Base-by-base conservation (phyloP, 2,888 invertebrate species). In the Cremastinae sp. region DNA sequence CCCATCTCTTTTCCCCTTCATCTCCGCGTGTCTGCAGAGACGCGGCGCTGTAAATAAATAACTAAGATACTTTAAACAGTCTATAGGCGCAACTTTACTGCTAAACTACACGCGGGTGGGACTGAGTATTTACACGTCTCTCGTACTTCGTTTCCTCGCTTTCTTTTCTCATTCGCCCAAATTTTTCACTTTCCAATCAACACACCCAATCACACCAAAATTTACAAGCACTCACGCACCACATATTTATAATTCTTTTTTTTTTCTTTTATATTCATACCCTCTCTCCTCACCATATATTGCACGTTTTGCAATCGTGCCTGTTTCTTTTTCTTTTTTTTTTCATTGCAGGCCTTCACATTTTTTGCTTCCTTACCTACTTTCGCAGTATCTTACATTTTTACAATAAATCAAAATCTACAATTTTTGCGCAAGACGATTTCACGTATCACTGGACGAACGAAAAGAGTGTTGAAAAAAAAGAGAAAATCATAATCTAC, bases 31-130 rank as follows among this genome's bases (percentile, higher is more conserved):
- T 65, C 76, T 75, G 47, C 59, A 53, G 72, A 78, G 75, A 61
- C 74, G 73, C 80, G 80, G 79, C 69, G 62, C 78, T 80, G 86
- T 88, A 89, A 89, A 89, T 89, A 89, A 89, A 89, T 89, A 89
- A 86, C 88, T 89, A 88, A 88, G 86, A 87, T 88, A 88, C 84
- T 87, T 87, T 85, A 86, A 88, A 89, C 89, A 89, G 88, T 89
- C 89, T 89, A 88, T 89, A 88, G 87, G 84, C 82, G 85, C 85
- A 83, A 84, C 76, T 68, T 83, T 84, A 84, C 80, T 79, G 79
- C 82, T 80, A 85, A 61, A 70, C 77, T 77, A 74, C 77, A 74
- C 77, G 76, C 74, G 81, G 79, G 79, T 79, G 75, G 77, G 79
- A 80, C 82, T 75, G 70, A 69, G 68, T 80, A 80, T 81, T 75